Evolutionary conservation across 2,797 vertebrate species (phyloP).

Genomic region (Enoplosus armatus): DNA sequence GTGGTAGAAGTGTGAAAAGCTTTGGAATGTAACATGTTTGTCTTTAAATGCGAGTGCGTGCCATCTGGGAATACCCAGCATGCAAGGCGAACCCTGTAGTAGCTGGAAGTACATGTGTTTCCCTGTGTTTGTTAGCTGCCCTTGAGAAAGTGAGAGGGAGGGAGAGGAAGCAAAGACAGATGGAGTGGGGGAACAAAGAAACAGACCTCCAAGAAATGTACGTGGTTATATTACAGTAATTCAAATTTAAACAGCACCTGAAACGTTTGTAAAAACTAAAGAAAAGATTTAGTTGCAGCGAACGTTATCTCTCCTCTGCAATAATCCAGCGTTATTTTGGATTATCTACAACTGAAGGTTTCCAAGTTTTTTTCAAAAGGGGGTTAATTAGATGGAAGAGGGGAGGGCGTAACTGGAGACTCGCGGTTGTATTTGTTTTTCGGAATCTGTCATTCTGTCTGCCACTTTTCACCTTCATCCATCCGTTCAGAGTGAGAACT

Average conservation of each 20-base stretch:
- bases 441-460: neutral
- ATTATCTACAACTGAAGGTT: no score
- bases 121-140: slow-evolving; percentile 27
- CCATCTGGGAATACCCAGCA: slow-evolving; percentile 35
- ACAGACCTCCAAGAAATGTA: neutral
- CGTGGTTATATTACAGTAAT: neutral
- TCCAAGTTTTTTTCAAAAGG: no score
- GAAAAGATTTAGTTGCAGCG: no score
- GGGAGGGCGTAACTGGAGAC: no score
- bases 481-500: neutral
- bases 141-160: slow-evolving; percentile 41
- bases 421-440: neutral
- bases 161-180: slow-evolving; percentile 30
- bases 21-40: slow-evolving; percentile 27
- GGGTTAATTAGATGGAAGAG: no score
- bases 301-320: no score
- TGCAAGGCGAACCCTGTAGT: slow-evolving; percentile 13
- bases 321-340: no score
- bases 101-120: slow-evolving; percentile 28
- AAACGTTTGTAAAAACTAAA: neutral
- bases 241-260: neutral
- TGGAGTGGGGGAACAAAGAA: neutral
- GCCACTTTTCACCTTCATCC: neutral
- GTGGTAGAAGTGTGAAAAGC: slow-evolving; percentile 59
- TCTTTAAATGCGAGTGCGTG: slow-evolving; percentile 19